Conservation (phyloP, 2,113 vertebrate genomes). For the Passer domesticus region DNA sequence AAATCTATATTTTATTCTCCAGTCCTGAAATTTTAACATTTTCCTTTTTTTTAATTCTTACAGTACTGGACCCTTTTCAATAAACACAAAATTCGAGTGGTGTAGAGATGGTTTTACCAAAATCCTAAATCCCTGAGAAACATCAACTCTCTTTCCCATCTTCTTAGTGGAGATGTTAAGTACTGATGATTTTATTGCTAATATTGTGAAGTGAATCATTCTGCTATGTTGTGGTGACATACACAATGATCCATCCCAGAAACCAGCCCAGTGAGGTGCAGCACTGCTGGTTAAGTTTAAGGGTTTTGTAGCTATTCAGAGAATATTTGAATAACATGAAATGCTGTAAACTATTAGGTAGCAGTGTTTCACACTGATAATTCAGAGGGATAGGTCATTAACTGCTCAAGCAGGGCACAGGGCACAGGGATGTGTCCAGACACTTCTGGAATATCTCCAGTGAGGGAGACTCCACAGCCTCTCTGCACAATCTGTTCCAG, state of each 20-base stretch:
- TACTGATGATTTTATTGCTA: neutral
- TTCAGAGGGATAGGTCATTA: too few relatives aligned
- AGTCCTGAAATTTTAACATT: neutral
- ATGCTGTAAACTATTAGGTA: neutral
- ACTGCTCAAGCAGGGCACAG: neutral
- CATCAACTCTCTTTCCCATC: neutral
- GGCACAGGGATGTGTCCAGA: accelerated
- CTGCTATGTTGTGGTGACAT: neutral
- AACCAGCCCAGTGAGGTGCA: neutral
- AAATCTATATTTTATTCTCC: neutral
- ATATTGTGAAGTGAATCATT: neutral
- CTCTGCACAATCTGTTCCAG: neutral
- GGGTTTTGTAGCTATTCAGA: neutral
- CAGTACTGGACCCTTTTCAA: accelerated
- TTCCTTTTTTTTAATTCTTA: neutral
- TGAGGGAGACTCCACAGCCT: neutral
- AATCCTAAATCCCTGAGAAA: neutral
- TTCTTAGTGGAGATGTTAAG: neutral
- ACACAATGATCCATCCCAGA: neutral
- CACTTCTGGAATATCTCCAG: neutral
- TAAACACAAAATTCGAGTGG: neutral
- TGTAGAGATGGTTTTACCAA: neutral
- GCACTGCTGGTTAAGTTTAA: neutral
- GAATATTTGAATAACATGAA: neutral
- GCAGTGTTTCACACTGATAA: neutral